Conservation (phyloP, 1,140 invertebrate species). For the Heterodera schachtii region DNA sequence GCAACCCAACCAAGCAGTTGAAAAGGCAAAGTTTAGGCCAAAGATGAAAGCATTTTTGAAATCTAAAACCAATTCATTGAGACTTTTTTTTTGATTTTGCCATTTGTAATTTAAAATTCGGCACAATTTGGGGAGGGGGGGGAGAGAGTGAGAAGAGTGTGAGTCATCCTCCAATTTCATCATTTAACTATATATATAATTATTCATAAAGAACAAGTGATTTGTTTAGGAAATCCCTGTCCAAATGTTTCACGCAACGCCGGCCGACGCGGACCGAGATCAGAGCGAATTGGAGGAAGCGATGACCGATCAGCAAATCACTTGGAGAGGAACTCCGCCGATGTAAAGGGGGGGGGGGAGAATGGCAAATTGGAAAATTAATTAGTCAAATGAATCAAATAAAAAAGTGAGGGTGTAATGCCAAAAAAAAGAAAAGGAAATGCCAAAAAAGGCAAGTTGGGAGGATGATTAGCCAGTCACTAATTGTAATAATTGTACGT, state of each 20-base stretch:
- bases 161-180: not conserved
- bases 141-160: not conserved
- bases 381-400: no score
- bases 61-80: no score
- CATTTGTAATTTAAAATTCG: no score
- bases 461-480: no score
- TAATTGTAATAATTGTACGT: no score
- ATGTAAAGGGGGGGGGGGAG: conserved; percentile 15
- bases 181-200: not conserved
- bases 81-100: no score
- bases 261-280: conserved; percentile 34
- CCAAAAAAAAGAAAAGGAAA: not conserved
- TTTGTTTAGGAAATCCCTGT: not conserved
- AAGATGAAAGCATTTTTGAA: no score
- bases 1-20: no score
- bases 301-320: conserved; percentile 33
- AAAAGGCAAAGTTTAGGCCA: no score
- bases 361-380: not conserved
- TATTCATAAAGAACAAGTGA: not conserved
- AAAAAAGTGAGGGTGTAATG: no score
- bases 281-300: conserved; percentile 30
- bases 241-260: conserved; percentile 18
- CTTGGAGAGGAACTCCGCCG: conserved; percentile 19
- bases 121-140: no score
- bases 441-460: not conserved